phyloP scores from a whole-genome alignment of 2,888 invertebrate species.

The Capitulum mitella region DNA sequence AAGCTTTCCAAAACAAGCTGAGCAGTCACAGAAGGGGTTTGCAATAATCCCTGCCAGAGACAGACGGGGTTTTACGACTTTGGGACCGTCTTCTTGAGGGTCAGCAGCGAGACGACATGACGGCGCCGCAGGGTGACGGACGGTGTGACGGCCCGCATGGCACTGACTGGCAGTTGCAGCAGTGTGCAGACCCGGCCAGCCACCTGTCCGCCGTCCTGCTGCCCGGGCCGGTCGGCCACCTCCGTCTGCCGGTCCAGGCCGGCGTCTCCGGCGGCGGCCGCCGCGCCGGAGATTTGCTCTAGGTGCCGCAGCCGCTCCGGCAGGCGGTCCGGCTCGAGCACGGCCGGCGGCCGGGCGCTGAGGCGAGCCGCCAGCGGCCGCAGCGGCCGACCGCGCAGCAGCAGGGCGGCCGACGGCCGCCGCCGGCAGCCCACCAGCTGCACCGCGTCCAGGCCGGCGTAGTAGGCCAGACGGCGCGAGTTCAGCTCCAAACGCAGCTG shows the following conservation, averaged over 20 bases:
- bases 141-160: too few species aligned
- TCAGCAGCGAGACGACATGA: too few species aligned
- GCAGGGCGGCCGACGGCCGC: neutral
- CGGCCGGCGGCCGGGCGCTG: neutral
- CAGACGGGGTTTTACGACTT: too few species aligned
- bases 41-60: too few species aligned
- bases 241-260: neutral
- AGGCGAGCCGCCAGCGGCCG: neutral
- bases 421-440: neutral
- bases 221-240: too few species aligned
- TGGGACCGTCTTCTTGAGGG: too few species aligned
- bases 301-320: neutral
- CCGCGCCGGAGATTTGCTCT: neutral
- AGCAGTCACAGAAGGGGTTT: too few species aligned
- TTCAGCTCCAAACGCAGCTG: conserved; percentile 2
- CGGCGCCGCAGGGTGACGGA: too few species aligned
- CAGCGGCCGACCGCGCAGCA: conserved; percentile 10
- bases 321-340: neutral
- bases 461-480: neutral
- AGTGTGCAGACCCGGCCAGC: too few species aligned
- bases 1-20: too few species aligned
- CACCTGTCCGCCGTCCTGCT: too few species aligned
- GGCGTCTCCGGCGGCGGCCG: neutral
- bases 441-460: conserved; percentile 2
- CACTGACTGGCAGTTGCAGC: neutral